Percentiles rank a stretch among this genome's conserved stretches.
Evolutionary conservation across 2,888 invertebrate genomes (phyloP).

Genomic region (Oscheius myriophilus): DNA sequence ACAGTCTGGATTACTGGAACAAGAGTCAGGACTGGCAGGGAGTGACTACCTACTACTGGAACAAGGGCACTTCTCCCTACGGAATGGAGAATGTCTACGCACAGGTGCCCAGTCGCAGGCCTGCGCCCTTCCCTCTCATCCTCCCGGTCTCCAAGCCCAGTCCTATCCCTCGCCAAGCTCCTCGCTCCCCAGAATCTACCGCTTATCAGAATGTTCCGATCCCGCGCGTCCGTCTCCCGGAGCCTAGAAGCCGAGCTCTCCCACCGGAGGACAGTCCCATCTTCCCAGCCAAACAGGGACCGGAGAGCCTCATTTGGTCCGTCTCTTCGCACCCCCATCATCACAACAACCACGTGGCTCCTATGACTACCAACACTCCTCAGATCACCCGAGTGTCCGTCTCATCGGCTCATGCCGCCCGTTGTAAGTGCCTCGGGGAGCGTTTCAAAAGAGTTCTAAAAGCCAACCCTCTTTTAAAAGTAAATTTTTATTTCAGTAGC

Average conservation of each 20-base stretch:
- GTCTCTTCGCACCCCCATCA: slow-evolving; percentile 5
- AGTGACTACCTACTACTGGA: slow-evolving; percentile 44
- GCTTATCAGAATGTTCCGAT: slow-evolving; percentile 27
- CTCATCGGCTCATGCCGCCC: background rate
- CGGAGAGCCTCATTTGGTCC: slow-evolving; percentile 26
- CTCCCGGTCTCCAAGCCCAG: slow-evolving; percentile 15
- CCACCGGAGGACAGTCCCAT: slow-evolving; percentile 31
- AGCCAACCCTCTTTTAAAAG: background rate
- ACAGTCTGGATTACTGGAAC: slow-evolving; percentile 50
- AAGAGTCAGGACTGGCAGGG: slow-evolving; percentile 49
- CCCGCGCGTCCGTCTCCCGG: slow-evolving; percentile 14
- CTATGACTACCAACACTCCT: slow-evolving; percentile 18
- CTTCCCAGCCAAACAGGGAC: slow-evolving; percentile 8
- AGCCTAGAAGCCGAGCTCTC: background rate
- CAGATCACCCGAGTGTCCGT: slow-evolving; percentile 23
- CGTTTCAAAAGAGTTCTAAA: background rate
- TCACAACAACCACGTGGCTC: slow-evolving; percentile 18
- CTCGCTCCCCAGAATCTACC: background rate
- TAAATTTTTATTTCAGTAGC: slow-evolving; percentile 4
- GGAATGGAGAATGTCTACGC: slow-evolving; percentile 29
- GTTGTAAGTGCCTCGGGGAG: too few relatives aligned
- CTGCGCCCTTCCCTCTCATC: slow-evolving; percentile 31
- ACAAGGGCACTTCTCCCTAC: slow-evolving; percentile 28
- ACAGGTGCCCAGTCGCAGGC: slow-evolving; percentile 20
- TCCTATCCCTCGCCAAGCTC: background rate